phyloP scores from a whole-genome alignment of 53 echinoderm and acorn worm species.

The Arbacia lixula region DNA sequence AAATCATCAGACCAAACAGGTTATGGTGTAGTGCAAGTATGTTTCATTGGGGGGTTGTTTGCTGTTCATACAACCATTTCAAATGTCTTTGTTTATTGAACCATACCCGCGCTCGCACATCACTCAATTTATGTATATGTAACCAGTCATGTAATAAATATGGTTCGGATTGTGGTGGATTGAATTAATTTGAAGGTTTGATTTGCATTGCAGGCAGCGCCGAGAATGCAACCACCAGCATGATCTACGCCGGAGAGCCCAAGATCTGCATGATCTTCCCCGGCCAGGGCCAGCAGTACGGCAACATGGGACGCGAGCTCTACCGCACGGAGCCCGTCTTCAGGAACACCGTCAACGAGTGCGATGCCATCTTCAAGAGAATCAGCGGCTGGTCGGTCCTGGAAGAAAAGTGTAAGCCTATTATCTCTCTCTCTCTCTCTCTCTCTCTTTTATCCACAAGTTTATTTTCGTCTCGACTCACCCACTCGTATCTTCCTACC shows the following conservation, averaged over 20 bases:
- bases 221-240: conserved; percentile 59
- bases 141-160: background rate
- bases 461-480: too few relatives aligned
- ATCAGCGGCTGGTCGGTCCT: conserved; percentile 95
- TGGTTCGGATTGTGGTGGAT: background rate
- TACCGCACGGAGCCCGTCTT: conserved; percentile 81
- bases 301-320: conserved; percentile 88
- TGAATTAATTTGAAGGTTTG: background rate
- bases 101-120: too few relatives aligned
- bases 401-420: conserved; percentile 49
- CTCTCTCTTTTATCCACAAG: too few relatives aligned
- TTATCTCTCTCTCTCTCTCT: too few relatives aligned
- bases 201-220: conserved; percentile 17
- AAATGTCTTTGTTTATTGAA: background rate
- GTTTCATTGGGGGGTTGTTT: too few relatives aligned
- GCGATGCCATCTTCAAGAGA: conserved; percentile 78
- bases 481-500: too few relatives aligned
- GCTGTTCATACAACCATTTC: too few relatives aligned
- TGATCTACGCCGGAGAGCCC: conserved; percentile 61
- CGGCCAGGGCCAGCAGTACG: conserved; percentile 96
- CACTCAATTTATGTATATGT: too few relatives aligned
- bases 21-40: too few relatives aligned
- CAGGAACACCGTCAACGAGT: conserved; percentile 68
- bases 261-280: conserved; percentile 93
- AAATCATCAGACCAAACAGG: too few relatives aligned